Evolutionary conservation across 2,113 vertebrate genomes (phyloP), one percentile per base, ranked within the genome.

Genomic region (Sciurus niger): DNA sequence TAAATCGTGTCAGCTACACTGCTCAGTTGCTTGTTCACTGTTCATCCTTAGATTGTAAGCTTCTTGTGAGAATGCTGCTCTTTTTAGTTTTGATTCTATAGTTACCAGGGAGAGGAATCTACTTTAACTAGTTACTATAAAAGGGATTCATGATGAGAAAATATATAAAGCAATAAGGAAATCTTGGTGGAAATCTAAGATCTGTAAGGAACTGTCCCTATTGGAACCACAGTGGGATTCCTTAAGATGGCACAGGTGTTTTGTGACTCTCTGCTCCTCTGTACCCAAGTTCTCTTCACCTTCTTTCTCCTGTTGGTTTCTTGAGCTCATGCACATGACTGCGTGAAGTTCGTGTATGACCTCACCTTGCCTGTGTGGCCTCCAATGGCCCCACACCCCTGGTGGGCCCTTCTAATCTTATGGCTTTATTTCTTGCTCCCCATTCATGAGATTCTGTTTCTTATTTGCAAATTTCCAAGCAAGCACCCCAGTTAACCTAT

Each of bases 251-350:
- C 17, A 0, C 40, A 55, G 30, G 6, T 18, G 8, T 34, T 58
- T n/a, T 4, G 16, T 46, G 76, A 20, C 70, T 70, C 30, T 46
- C 22, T 84, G 43, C 22, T 72, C 18, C 58, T 67, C 58, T 60
- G 9, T 0, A 9, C 55, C 1, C 22, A 16, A 7, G 13, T 43
- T 46, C 65, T 22, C 0, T 88, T 25, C 1, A 30, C 11, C 25
- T 5, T 76, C n/a, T 72, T 17, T 70, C 43, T 55, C n/a, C n/a
- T 73, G 32, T 18, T 28, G 58, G 63, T 30, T 80, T 55, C 83
- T 40, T 74, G 46, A 20, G 22, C 58, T 90, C 17, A 4, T 70
- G 55, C n/a, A 16, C 32, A 13, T n/a, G 17, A 65, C 43, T 53
- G 88, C 53, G 2, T 3, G 10, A 74, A 79, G n/a, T 84, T 65